Percentiles rank a stretch among this genome's conserved stretches.
Conservation (phyloP, 2,113 vertebrate genomes). For the Pyrgilauda ruficollis region DNA sequence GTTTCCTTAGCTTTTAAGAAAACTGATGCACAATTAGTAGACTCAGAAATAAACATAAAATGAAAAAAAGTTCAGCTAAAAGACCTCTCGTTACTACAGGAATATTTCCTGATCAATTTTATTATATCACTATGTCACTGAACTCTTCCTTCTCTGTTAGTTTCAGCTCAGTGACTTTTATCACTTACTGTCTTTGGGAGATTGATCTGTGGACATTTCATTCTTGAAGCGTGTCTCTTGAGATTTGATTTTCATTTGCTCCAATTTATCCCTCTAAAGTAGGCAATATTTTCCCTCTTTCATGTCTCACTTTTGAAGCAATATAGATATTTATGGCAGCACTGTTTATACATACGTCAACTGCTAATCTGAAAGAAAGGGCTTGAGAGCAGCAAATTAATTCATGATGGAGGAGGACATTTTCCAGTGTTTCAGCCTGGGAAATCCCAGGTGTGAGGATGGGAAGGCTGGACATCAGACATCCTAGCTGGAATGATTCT, state of each 20-base stretch:
- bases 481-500: neutral
- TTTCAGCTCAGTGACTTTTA: neutral
- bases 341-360: neutral
- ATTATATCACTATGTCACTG: neutral
- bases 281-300: neutral
- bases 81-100: neutral
- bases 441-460: neutral
- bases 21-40: neutral
- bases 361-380: neutral
- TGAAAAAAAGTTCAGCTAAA: neutral
- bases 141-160: neutral
- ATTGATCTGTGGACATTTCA: neutral
- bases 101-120: neutral
- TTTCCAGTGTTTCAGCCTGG: neutral
- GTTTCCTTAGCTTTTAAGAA: neutral
- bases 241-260: neutral
- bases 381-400: neutral
- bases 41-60: neutral
- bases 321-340: neutral
- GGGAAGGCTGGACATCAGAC: neutral
- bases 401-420: neutral
- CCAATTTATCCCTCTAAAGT: neutral
- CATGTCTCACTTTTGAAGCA: neutral
- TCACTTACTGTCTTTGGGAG: neutral
- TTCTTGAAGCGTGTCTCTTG: neutral